Conservation (phyloP, 2,113 vertebrate genomes). For the Datnioides undecimradiatus region DNA sequence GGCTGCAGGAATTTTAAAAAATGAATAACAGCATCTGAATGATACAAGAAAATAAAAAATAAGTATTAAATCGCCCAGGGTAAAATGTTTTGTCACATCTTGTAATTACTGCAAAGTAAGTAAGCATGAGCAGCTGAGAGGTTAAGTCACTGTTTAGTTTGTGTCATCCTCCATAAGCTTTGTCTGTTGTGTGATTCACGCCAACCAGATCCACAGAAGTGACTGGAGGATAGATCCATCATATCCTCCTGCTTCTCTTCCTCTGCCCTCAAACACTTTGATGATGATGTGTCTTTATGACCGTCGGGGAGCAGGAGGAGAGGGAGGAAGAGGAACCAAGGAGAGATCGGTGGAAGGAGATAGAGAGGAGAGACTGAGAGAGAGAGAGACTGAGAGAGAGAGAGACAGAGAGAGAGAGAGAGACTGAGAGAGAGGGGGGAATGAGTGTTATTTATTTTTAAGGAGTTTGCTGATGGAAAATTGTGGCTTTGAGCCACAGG, state of each 20-base stretch:
- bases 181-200: conserved; percentile 37
- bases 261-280: conserved; percentile 45
- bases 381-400: conserved; percentile 1
- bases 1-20: not conserved
- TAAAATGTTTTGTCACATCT: not conserved
- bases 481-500: conserved; percentile 37
- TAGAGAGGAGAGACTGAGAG: no score
- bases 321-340: conserved; percentile 8
- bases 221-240: conserved; percentile 58
- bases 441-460: conserved; percentile 60
- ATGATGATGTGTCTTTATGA: conserved; percentile 74
- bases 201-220: conserved; percentile 31
- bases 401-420: conserved; percentile 2
- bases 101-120: not conserved
- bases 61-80: not conserved
- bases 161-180: conserved; percentile 8
- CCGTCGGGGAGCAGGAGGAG: conserved; percentile 41
- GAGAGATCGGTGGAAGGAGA: not conserved
- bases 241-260: conserved; percentile 46
- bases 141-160: not conserved
- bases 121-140: not conserved
- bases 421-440: conserved; percentile 30
- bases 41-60: not conserved
- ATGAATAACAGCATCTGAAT: not conserved
- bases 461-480: conserved; percentile 58